Evolutionary conservation across 2,888 invertebrate species (phyloP), one percentile per base, ranked within the genome.

Genomic region (Bhutanitis thaidina): DNA sequence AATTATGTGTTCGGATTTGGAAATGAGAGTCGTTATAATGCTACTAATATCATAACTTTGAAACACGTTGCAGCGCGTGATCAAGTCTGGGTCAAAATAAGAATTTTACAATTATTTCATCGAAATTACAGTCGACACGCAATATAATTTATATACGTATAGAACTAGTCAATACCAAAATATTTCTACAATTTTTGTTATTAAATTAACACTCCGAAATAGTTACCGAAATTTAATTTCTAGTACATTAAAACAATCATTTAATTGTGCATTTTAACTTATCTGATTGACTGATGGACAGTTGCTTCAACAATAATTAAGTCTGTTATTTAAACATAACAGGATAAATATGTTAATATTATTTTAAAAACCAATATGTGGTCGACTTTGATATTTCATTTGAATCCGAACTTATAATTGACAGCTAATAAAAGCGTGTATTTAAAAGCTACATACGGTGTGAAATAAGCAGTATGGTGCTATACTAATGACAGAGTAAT

Each of bases 401-500:
- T 25, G n/a, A 41, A 46, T 36, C 25, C 25, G 8, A 36, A n/a
- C 41, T 53, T 53, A 49, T 62, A 58, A 65, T 67, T 65, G 65
- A 62, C 59, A 40, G 53, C 52, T 65, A 62, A 64, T 62, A 60
- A 39, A 53, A 55, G 41, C 40, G 29, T 51, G 58, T 48, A 62
- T 62, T 59, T 65, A 61, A 67, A 64, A 63, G 65, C 60, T 64
- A 62, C 65, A 66, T 65, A 63, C 67, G 73, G 81, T 78, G 83
- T 71, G 77, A 77, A 77, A 72, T 72, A 77, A 77, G 76, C 79
- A 34, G 34, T 34, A 73, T 79, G 81, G 77, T 77, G 84, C 77
- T 64, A 65, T 67, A 75, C 73, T 89, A 89, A 88, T 89, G 83
- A 86, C 76, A 83, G 62, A 79, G 72, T 85, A 80, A 87, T 80